Percentiles rank a stretch among this genome's conserved stretches.
Conservation (phyloP, 2,888 invertebrate genomes). For the Dicranocentrus wangi region DNA sequence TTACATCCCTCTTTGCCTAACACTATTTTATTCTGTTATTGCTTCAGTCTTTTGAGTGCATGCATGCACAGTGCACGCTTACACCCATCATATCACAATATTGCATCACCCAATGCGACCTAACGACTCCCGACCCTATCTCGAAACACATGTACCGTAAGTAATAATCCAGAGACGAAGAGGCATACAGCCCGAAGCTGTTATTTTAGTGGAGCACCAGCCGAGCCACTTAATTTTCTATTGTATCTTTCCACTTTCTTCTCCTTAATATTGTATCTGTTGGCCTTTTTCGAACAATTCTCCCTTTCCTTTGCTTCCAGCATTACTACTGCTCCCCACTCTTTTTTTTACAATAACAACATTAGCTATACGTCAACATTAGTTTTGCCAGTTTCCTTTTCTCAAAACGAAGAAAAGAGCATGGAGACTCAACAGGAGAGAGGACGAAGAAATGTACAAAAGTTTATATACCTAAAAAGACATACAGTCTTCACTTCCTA, state of each 20-base stretch:
- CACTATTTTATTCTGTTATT: no score
- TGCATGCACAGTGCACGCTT: neutral
- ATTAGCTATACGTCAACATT: neutral
- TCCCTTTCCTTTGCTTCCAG: neutral
- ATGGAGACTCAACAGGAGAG: conserved; percentile 6
- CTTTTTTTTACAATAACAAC: conserved; percentile 24
- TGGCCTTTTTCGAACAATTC: neutral
- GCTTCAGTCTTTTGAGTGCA: neutral
- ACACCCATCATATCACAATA: conserved; percentile 36
- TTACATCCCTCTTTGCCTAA: conserved; percentile 8
- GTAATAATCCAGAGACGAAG: neutral
- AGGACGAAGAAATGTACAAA: neutral
- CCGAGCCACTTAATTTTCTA: conserved; percentile 26
- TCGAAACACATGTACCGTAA: conserved; percentile 2
- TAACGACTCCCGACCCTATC: conserved; percentile 33
- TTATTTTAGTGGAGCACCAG: conserved; percentile 17
- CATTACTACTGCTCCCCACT: conserved; percentile 4
- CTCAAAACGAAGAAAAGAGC: neutral
- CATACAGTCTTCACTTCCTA: neutral
- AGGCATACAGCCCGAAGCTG: conserved; percentile 6
- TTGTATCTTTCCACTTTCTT: conserved; percentile 18
- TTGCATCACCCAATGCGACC: conserved; percentile 32
- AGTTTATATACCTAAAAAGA: no score
- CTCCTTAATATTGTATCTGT: neutral
- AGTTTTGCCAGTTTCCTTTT: neutral